Conservation (phyloP, 2,113 vertebrate species). For the Limanda limanda region DNA sequence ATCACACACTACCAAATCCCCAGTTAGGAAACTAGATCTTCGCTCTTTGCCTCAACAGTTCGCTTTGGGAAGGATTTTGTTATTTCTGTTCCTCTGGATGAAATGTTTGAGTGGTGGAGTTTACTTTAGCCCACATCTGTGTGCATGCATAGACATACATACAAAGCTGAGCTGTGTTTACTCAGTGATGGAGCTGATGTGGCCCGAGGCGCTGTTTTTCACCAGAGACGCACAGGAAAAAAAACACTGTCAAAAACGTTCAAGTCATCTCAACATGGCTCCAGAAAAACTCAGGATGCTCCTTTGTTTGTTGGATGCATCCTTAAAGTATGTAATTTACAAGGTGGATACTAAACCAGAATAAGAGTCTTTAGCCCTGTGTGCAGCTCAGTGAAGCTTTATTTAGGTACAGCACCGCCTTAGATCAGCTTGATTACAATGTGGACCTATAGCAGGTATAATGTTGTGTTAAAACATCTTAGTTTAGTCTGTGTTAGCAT, state of each 20-base stretch:
- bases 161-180: slow-evolving; percentile 45
- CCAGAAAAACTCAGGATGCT: slow-evolving; percentile 11
- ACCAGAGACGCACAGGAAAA: background rate
- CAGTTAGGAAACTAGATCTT: slow-evolving; percentile 17
- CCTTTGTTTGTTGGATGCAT: slow-evolving; percentile 18
- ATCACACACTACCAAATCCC: slow-evolving; percentile 20
- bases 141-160: slow-evolving; percentile 23
- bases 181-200: slow-evolving; percentile 6
- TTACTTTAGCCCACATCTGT: slow-evolving; percentile 43
- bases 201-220: slow-evolving; percentile 22
- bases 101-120: slow-evolving; percentile 41
- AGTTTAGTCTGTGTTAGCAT: background rate
- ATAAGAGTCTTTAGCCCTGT: background rate
- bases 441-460: background rate
- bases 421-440: background rate
- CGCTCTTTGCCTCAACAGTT: slow-evolving; percentile 31
- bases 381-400: background rate
- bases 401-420: background rate
- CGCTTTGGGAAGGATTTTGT: slow-evolving; percentile 26
- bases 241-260: slow-evolving; percentile 25
- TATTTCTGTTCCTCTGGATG: slow-evolving; percentile 38
- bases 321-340: slow-evolving; percentile 14
- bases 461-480: background rate
- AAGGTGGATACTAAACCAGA: slow-evolving; percentile 4
- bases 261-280: slow-evolving; percentile 19